phyloP scores from a whole-genome alignment of 2,113 vertebrate species.

The Melanerpes formicivorus region DNA sequence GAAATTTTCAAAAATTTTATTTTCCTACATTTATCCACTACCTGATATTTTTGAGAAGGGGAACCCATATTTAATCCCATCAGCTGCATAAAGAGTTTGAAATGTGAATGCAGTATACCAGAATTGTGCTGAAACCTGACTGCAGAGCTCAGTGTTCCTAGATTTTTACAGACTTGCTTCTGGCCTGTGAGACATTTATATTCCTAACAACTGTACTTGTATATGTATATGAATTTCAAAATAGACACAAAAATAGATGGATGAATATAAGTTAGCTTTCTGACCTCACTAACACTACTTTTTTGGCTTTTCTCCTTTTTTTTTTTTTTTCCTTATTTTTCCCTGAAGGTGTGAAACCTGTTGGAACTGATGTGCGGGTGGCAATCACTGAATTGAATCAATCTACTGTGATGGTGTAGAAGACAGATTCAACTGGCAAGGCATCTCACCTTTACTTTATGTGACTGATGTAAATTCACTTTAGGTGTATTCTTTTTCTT shows the following conservation, averaged over 20 bases:
- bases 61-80: background rate
- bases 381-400: background rate
- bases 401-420: background rate
- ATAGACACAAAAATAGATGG: background rate
- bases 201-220: background rate
- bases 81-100: background rate
- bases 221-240: background rate
- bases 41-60: background rate
- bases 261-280: background rate
- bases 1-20: background rate
- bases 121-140: background rate
- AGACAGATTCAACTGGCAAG: background rate
- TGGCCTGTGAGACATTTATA: background rate
- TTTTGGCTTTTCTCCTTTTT: no score
- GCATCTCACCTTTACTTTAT: background rate
- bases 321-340: no score
- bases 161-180: background rate
- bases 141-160: background rate
- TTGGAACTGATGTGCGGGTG: background rate
- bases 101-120: background rate
- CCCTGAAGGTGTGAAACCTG: accelerated
- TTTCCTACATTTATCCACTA: background rate
- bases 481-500: background rate
- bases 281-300: accelerated
- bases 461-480: background rate